These are phyloP conservation scores for Drosophila paranaensis DNA, from an alignment of 2,888 invertebrate genomes.

Conservation along the genomic window DNA sequence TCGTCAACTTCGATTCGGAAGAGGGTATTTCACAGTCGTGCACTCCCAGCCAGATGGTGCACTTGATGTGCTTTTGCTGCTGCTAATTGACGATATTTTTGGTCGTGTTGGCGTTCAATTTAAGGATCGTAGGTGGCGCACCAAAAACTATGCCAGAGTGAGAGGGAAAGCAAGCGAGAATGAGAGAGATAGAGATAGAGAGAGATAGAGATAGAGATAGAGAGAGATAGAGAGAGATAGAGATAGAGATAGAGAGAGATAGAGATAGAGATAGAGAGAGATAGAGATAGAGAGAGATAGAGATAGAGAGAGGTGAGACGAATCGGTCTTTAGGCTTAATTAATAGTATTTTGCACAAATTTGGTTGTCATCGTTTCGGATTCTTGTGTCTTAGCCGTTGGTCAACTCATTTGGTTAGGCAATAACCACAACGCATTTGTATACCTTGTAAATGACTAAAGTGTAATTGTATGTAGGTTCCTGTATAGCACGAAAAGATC, in stretches of 20 bases:
- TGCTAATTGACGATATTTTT: slow-evolving; percentile 39
- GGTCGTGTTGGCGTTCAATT: slow-evolving; percentile 42
- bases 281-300: no score
- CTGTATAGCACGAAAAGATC: no score
- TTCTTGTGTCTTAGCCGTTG: slow-evolving; percentile 17
- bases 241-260: no score
- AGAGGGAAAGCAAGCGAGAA: no score
- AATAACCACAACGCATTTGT: slow-evolving; percentile 27
- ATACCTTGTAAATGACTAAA: not conserved
- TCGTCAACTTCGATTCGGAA: no score
- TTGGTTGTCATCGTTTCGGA: slow-evolving; percentile 47
- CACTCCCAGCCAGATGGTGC: not conserved
- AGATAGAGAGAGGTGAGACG: not conserved
- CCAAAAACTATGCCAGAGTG: not conserved
- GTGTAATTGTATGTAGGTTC: no score
- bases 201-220: no score
- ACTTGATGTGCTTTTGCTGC: slow-evolving; percentile 11
- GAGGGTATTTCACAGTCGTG: not conserved
- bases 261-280: not conserved
- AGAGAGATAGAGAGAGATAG: not conserved
- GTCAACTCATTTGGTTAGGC: slow-evolving; percentile 30
- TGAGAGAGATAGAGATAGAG: not conserved
- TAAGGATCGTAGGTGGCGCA: slow-evolving; percentile 62
- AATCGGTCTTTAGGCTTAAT: slow-evolving; percentile 42
- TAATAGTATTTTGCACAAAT: slow-evolving; percentile 46